A percentile compares a stretch with the other conserved stretches of the same genome.
These are phyloP conservation scores for Schizopygopsis malacanthus DNA, from an alignment of 2,797 vertebrate species.

Conservation along the genomic window DNA sequence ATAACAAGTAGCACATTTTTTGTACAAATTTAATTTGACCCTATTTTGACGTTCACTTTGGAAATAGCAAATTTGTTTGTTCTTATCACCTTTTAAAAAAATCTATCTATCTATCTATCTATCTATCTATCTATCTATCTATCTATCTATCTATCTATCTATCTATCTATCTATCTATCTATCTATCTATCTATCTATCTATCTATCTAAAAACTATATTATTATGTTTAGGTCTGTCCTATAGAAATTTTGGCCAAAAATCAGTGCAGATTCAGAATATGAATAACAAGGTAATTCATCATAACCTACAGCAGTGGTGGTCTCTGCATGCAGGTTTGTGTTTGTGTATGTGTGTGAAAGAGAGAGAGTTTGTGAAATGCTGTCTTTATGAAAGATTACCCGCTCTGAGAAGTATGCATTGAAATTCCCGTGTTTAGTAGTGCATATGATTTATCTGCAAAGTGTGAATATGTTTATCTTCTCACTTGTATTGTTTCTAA, in stretches of 20 bases:
- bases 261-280: constrained; percentile 14
- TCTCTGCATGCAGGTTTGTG: not conserved
- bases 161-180: not conserved
- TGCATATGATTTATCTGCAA: constrained; percentile 34
- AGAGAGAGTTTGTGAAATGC: constrained; percentile 12
- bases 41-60: too few relatives aligned
- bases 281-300: not conserved
- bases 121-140: not conserved
- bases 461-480: constrained; percentile 34
- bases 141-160: not conserved
- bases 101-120: not conserved
- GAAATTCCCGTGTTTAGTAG: constrained; percentile 31
- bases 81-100: too few relatives aligned
- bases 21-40: too few relatives aligned
- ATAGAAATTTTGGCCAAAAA: not conserved
- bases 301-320: not conserved
- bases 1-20: too few relatives aligned
- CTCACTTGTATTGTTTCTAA: constrained; percentile 20
- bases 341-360: constrained; percentile 8
- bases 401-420: constrained; percentile 20
- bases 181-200: not conserved
- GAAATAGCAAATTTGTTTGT: too few relatives aligned
- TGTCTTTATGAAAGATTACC: constrained; percentile 33
- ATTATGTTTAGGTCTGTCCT: not conserved
- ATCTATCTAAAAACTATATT: not conserved